A percentile compares a stretch with the other conserved stretches of the same genome.
phyloP scores from a whole-genome alignment of 1,140 invertebrate species.

The Caenorhabditis latens region DNA sequence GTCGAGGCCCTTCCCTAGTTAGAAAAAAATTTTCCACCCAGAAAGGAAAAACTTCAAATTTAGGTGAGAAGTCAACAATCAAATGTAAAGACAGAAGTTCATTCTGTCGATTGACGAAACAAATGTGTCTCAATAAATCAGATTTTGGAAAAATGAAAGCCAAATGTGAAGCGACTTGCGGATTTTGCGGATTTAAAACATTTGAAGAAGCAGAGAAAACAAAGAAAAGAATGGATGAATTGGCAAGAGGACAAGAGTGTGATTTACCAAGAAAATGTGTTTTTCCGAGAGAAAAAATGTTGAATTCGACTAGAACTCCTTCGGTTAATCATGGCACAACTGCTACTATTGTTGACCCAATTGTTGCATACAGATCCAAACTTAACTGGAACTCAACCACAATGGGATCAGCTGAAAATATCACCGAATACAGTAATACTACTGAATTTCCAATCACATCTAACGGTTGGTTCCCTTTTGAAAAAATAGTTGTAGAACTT shows the following conservation, averaged over 20 bases:
- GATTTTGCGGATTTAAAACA: constrained; percentile 36
- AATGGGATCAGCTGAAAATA: neutral
- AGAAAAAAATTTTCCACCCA: too few relatives aligned
- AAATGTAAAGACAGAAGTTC: constrained; percentile 43
- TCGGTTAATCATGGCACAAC: neutral
- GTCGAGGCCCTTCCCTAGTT: too few relatives aligned
- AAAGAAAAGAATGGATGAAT: constrained; percentile 10
- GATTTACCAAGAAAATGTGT: constrained; percentile 56
- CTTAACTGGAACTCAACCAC: neutral
- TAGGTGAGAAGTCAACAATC: neutral
- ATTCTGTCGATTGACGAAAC: constrained; percentile 39
- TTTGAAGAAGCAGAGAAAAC: constrained; percentile 9
- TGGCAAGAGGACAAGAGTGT: neutral
- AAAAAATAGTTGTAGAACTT: neutral
- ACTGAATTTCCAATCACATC: neutral
- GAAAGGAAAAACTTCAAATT: too few relatives aligned
- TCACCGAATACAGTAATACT: neutral
- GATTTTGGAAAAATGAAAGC: constrained; percentile 24
- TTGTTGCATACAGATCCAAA: neutral
- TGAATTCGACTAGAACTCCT: neutral
- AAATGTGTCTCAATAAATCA: constrained; percentile 38
- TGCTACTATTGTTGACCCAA: neutral
- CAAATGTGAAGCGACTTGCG: constrained; percentile 55
- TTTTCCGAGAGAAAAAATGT: constrained; percentile 52
- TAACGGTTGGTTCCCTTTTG: neutral